These are phyloP conservation scores for Theretra japonica DNA, from an alignment of 2,888 invertebrate genomes.

Conservation along the genomic window DNA sequence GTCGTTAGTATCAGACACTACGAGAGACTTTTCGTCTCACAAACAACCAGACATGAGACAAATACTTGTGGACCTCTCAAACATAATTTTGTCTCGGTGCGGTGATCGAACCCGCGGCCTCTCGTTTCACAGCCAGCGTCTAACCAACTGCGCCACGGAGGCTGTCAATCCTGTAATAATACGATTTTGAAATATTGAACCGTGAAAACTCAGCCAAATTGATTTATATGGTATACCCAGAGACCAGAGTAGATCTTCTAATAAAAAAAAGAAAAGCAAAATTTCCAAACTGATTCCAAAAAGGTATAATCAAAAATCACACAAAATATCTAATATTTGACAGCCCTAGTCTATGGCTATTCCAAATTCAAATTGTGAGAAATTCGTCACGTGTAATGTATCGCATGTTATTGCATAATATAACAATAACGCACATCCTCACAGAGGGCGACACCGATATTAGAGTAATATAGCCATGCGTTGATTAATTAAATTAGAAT, in stretches of 20 bases:
- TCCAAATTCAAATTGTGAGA: slow-evolving; percentile 65
- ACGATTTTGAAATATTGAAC: too few species aligned
- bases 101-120: too few species aligned
- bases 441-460: slow-evolving; percentile 40
- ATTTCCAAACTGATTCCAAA: not conserved
- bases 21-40: too few species aligned
- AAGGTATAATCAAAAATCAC: not conserved
- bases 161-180: too few species aligned
- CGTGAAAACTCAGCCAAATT: too few species aligned
- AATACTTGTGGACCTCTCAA: too few species aligned
- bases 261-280: not conserved
- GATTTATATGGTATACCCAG: too few species aligned
- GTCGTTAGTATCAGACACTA: too few species aligned
- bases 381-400: slow-evolving; percentile 72
- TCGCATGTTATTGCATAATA: slow-evolving; percentile 73
- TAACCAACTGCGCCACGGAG: too few species aligned
- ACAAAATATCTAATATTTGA: not conserved
- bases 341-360: slow-evolving; percentile 35
- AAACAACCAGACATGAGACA: too few species aligned
- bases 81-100: too few species aligned
- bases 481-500: slow-evolving; percentile 22
- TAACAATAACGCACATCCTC: slow-evolving; percentile 65
- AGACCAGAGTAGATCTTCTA: not conserved
- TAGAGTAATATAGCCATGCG: slow-evolving; percentile 4
- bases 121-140: too few species aligned